phyloP scores from a whole-genome alignment of 2,888 invertebrate genomes.

The Sturmia bella region DNA sequence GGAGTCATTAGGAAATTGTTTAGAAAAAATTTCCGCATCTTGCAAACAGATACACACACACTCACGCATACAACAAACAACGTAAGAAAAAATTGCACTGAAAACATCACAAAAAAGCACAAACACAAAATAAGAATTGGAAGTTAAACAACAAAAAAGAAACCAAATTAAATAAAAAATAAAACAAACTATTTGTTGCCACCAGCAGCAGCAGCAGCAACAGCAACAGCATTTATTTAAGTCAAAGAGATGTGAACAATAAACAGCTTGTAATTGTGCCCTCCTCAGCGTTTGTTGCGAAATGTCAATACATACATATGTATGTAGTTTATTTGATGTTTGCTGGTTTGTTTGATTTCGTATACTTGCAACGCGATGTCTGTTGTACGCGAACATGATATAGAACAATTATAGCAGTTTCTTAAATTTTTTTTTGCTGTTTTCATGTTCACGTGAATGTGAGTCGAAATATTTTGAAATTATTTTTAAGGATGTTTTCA shows the following conservation, averaged over 20 bases:
- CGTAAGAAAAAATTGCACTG: slow-evolving; percentile 38
- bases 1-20: slow-evolving; percentile 71
- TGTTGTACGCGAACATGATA: slow-evolving; percentile 17
- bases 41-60: not conserved
- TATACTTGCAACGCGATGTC: slow-evolving; percentile 41
- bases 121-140: slow-evolving; percentile 24
- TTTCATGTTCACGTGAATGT: not conserved
- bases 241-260: slow-evolving; percentile 56
- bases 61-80: not conserved
- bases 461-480: slow-evolving; percentile 31
- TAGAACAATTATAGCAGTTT: slow-evolving; percentile 31
- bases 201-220: slow-evolving; percentile 38
- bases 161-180: slow-evolving; percentile 18
- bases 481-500: slow-evolving; percentile 52
- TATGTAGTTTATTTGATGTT: slow-evolving; percentile 13
- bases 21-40: slow-evolving; percentile 69
- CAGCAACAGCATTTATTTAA: slow-evolving; percentile 23
- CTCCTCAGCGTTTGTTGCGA: slow-evolving; percentile 38
- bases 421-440: not conserved
- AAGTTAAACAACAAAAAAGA: slow-evolving; percentile 30
- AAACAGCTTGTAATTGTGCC: slow-evolving; percentile 60
- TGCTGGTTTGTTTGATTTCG: not conserved
- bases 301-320: slow-evolving; percentile 43
- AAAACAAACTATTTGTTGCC: slow-evolving; percentile 52
- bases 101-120: slow-evolving; percentile 35